These are phyloP conservation scores for Typhlomys cinereus DNA, from an alignment of 2,113 vertebrate species.

Conservation along the genomic window DNA sequence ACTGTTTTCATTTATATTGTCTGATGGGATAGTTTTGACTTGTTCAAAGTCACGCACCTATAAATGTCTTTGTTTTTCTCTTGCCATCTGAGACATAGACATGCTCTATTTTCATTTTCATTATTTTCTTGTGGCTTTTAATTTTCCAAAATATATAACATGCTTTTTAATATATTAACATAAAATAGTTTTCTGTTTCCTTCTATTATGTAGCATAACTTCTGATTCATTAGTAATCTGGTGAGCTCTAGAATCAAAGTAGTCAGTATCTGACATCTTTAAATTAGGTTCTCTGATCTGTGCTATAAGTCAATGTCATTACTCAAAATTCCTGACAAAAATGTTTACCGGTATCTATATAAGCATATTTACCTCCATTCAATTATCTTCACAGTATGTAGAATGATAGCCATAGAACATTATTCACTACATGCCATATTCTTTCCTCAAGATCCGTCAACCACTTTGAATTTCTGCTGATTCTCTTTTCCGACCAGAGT, in stretches of 20 bases:
- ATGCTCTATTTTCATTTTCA: neutral
- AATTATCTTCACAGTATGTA: neutral
- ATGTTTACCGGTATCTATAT: neutral
- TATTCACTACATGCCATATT: neutral
- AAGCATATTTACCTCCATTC: neutral
- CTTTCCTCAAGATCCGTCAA: neutral
- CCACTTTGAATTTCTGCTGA: neutral
- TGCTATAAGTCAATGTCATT: neutral
- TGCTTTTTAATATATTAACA: neutral
- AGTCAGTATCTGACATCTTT: neutral
- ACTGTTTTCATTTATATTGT: neutral
- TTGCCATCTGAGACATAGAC: neutral
- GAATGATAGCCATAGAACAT: neutral
- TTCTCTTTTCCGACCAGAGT: neutral
- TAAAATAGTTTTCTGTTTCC: neutral
- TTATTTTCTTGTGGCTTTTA: neutral
- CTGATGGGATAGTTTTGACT: neutral
- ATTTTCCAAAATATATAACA: neutral
- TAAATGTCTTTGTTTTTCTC: neutral
- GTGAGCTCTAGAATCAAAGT: neutral
- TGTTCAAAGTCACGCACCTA: neutral
- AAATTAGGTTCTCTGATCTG: neutral
- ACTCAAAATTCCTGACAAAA: neutral
- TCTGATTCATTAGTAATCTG: neutral
- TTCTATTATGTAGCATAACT: neutral